Conservation (phyloP, 2,113 vertebrate genomes). For the Desmodus rotundus region DNA sequence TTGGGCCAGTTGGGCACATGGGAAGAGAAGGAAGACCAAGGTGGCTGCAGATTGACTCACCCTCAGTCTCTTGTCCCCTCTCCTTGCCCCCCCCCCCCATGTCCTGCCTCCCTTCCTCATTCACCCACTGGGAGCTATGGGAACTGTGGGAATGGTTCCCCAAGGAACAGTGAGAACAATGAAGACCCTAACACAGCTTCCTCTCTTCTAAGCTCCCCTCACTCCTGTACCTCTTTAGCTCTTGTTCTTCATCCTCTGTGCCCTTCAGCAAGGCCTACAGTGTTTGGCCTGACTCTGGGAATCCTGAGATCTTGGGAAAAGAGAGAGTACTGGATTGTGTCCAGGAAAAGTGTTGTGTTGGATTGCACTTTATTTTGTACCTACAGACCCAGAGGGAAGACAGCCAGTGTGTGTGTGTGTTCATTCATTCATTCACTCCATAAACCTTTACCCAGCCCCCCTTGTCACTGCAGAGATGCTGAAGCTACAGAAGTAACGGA, state of each 20-base stretch:
- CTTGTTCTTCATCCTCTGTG: not conserved
- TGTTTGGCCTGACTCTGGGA: not conserved
- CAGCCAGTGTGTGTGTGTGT: too few species aligned
- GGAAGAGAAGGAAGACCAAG: not conserved
- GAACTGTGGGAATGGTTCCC: not conserved
- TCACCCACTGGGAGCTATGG: not conserved
- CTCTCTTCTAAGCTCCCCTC: not conserved
- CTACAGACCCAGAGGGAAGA: not conserved
- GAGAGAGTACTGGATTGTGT: not conserved
- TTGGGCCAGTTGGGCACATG: not conserved
- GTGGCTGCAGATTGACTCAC: not conserved
- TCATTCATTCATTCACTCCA: not conserved
- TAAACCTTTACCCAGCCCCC: not conserved
- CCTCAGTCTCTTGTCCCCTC: too few species aligned
- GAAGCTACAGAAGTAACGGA: not conserved
- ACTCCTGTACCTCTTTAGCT: not conserved
- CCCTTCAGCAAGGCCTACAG: not conserved
- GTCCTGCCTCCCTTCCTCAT: not conserved
- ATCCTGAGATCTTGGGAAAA: not conserved
- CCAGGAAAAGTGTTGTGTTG: not conserved
- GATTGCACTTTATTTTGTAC: not conserved
- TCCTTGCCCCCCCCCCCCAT: not conserved
- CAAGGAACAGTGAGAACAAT: not conserved
- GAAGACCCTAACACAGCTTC: not conserved
- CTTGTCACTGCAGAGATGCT: not conserved